Percentiles rank a stretch among this genome's conserved stretches.
Evolutionary conservation across 2,888 invertebrate genomes (phyloP).

Genomic region (Cataglyphis albicans): DNA sequence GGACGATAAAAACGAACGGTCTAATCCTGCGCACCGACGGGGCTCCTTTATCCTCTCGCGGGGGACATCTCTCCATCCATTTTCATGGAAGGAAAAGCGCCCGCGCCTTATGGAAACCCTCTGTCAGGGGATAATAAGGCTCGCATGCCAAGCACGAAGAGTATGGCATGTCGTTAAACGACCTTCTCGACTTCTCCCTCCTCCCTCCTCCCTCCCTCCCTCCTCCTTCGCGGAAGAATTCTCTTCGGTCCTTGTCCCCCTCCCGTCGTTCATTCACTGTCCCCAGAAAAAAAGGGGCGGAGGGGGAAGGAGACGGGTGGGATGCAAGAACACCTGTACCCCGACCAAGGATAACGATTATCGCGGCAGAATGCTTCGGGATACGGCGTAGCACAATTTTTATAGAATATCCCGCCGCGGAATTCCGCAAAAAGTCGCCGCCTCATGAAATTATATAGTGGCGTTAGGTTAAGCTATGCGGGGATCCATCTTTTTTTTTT

Average conservation of each 20-base stretch:
- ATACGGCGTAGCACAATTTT: conserved; percentile 31
- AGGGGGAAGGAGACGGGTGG: neutral
- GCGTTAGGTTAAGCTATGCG: conserved; percentile 27
- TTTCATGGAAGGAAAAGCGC: conserved; percentile 38
- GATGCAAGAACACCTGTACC: conserved; percentile 44
- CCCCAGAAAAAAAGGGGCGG: conserved; percentile 3
- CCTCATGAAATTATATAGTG: conserved; percentile 39
- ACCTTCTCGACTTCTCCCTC: conserved; percentile 59
- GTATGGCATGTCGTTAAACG: conserved; percentile 69
- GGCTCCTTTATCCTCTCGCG: conserved; percentile 35
- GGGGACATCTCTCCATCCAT: conserved; percentile 55
- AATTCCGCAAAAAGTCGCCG: conserved; percentile 38
- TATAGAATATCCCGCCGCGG: conserved; percentile 21
- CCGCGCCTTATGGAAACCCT: conserved; percentile 50
- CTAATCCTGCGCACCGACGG: conserved; percentile 56
- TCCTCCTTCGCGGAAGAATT: conserved; percentile 51
- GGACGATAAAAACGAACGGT: conserved; percentile 69
- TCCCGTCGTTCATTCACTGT: neutral
- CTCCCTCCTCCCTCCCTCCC: neutral
- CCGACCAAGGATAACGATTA: conserved; percentile 50
- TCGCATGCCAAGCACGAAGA: conserved; percentile 67
- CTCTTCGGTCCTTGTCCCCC: conserved; percentile 29
- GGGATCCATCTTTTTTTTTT: too few species aligned
- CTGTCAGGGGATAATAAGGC: conserved; percentile 68
- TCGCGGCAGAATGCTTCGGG: conserved; percentile 35